phyloP scores from a whole-genome alignment of 2,113 vertebrate species.

The Bothrops jararaca region DNA sequence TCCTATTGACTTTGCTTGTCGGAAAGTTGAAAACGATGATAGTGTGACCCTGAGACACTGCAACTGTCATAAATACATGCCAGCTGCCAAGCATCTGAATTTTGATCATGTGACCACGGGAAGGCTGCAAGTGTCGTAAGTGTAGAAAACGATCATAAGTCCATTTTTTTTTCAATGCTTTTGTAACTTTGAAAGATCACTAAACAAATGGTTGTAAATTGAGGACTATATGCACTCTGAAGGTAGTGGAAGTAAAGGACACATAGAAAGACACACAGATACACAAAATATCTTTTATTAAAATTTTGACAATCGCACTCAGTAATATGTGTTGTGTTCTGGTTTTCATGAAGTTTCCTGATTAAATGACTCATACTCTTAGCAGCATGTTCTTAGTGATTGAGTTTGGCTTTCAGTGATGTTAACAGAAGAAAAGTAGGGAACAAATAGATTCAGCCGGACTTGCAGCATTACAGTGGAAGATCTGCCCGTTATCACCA shows the following conservation, averaged over 20 bases:
- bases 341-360: not conserved
- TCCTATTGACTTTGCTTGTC: too few species aligned
- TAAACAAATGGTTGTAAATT: too few species aligned
- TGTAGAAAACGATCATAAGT: not conserved
- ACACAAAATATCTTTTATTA: not conserved
- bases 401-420: not conserved
- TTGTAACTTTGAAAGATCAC: too few species aligned
- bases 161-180: not conserved
- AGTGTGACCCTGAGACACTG: too few species aligned
- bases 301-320: not conserved
- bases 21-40: too few species aligned
- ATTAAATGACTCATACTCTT: slow-evolving; percentile 8
- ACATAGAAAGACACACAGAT: not conserved
- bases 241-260: not conserved
- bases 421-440: not conserved
- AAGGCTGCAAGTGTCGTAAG: not conserved
- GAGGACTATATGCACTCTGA: not conserved
- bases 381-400: not conserved
- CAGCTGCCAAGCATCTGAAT: too few species aligned
- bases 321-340: slow-evolving; percentile 20
- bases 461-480: not conserved
- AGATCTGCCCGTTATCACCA: not conserved
- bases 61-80: too few species aligned
- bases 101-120: too few species aligned
- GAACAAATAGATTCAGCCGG: not conserved